Conservation (phyloP, 2,797 vertebrate genomes). For the Epinephelus awoara region DNA sequence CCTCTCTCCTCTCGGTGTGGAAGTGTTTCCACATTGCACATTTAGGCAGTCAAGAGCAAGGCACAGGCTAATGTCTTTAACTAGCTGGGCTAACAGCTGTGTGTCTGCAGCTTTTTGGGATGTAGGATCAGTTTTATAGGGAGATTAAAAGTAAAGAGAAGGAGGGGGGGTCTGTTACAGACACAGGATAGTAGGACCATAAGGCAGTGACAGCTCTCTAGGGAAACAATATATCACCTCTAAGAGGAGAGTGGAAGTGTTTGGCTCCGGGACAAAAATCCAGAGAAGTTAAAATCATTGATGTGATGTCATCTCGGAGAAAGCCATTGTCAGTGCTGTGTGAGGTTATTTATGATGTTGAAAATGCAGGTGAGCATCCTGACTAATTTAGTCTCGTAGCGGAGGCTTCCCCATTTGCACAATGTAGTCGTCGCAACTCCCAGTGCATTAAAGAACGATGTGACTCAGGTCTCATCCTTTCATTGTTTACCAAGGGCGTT, state of each 20-base stretch:
- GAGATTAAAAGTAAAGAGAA: constrained; percentile 82
- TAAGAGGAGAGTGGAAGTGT: constrained; percentile 76
- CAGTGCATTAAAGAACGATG: constrained; percentile 36
- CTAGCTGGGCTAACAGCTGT: constrained; percentile 76
- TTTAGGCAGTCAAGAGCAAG: constrained; percentile 67
- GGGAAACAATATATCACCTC: constrained; percentile 85
- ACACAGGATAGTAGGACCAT: constrained; percentile 78
- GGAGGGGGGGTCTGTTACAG: constrained; percentile 44
- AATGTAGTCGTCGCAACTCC: constrained; percentile 29
- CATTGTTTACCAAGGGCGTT: constrained; percentile 72
- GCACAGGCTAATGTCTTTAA: constrained; percentile 79
- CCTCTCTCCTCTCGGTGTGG: constrained; percentile 50
- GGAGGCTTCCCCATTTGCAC: constrained; percentile 47
- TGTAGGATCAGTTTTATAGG: constrained; percentile 76
- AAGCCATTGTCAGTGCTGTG: constrained; percentile 72
- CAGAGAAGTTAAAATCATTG: constrained; percentile 81
- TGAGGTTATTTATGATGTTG: constrained; percentile 72
- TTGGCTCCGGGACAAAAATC: constrained; percentile 83
- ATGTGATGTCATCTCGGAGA: constrained; percentile 82
- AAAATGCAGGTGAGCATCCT: constrained; percentile 66
- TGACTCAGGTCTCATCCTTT: constrained; percentile 39
- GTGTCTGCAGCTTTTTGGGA: constrained; percentile 75
- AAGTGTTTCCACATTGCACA: constrained; percentile 71
- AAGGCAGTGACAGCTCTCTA: constrained; percentile 81
- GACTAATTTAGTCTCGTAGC: constrained; percentile 52